Evolutionary conservation across 2,113 vertebrate genomes (phyloP), one percentile per base, ranked within the genome.

Genomic region (Ursus arctos): DNA sequence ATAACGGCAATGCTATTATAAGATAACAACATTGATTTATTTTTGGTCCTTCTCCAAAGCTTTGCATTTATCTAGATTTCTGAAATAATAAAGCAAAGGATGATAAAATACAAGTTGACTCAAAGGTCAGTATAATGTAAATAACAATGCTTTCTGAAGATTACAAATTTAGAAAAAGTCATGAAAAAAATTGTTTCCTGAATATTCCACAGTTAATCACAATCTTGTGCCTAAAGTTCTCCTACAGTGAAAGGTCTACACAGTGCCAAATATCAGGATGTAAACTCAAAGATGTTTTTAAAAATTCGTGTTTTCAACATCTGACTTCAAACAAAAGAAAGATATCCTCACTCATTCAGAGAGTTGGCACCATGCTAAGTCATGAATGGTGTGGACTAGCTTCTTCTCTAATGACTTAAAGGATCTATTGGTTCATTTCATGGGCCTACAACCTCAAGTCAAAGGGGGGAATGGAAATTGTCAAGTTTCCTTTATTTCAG

Each of bases 1-100:
- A 90, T 57, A 94, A 92, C 53, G 94, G 57, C 6, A 36, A 67
- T 55, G 53, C 40, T 90, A 92, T 92, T 85, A 71, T 82, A 81
- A 96, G 92, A 82, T 47, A 96, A 92, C 61, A 97, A 84, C n/a
- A 79, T 22, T 82, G 92, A 94, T 26, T 95, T 81, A 92, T 82
- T 86, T 95, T 76, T 86, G 28, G 31, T 61, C 82, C n/a, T 95
- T 97, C 71, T 59, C n/a, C 84, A 95, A 95, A 96, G 84, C 79
- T 97, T n/a, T 57, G 53, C 53, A 92, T 91, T 93, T 93, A 43
- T 81, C 61, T 18, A 65, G 28, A 91, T 94, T 93, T 94, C 31
- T 63, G 88, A 90, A 76, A 88, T 11, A 33, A 93, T 67, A 47
- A 88, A 84, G 21, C 43, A 93, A 88, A 92, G 40, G 10, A 95